These are phyloP conservation scores for Ennomos erosarius DNA, from an alignment of 2,888 invertebrate species.

Conservation along the genomic window DNA sequence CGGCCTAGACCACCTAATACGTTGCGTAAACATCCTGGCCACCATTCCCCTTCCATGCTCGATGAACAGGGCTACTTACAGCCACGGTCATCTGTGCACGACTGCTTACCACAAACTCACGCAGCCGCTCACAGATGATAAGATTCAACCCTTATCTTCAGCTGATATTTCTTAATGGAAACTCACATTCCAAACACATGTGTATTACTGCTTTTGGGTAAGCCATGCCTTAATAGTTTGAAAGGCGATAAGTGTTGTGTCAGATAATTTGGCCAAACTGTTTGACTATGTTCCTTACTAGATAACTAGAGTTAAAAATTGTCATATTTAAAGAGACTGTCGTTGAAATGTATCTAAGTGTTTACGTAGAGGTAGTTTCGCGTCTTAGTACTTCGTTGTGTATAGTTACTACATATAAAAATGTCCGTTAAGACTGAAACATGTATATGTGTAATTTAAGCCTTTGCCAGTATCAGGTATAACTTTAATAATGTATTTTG, in stretches of 20 bases:
- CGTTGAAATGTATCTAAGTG: slow-evolving; percentile 62
- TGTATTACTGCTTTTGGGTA: slow-evolving; percentile 73
- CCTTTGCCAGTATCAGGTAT: slow-evolving; percentile 75
- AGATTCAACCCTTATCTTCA: slow-evolving; percentile 70
- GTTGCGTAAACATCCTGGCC: slow-evolving; percentile 75
- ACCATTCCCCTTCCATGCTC: slow-evolving; percentile 76
- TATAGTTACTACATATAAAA: slow-evolving; percentile 46
- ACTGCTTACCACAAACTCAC: slow-evolving; percentile 82
- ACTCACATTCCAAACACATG: slow-evolving; percentile 80
- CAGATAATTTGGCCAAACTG: slow-evolving; percentile 62
- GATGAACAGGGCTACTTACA: slow-evolving; percentile 84
- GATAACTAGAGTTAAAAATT: slow-evolving; percentile 49
- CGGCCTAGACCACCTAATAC: slow-evolving; percentile 78
- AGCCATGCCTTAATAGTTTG: slow-evolving; percentile 72
- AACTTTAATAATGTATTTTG: slow-evolving; percentile 74
- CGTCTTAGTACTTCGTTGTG: slow-evolving; percentile 59
- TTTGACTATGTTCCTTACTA: slow-evolving; percentile 65
- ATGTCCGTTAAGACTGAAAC: slow-evolving; percentile 76
- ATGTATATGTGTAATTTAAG: slow-evolving; percentile 60
- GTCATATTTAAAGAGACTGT: slow-evolving; percentile 66
- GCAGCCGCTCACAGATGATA: slow-evolving; percentile 78
- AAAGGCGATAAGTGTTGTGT: slow-evolving; percentile 66
- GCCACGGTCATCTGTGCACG: slow-evolving; percentile 80
- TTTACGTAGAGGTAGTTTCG: slow-evolving; percentile 56
- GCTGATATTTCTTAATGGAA: slow-evolving; percentile 79